phyloP scores from a whole-genome alignment of 1,140 invertebrate genomes.

The Vollenhovia emeryi region DNA sequence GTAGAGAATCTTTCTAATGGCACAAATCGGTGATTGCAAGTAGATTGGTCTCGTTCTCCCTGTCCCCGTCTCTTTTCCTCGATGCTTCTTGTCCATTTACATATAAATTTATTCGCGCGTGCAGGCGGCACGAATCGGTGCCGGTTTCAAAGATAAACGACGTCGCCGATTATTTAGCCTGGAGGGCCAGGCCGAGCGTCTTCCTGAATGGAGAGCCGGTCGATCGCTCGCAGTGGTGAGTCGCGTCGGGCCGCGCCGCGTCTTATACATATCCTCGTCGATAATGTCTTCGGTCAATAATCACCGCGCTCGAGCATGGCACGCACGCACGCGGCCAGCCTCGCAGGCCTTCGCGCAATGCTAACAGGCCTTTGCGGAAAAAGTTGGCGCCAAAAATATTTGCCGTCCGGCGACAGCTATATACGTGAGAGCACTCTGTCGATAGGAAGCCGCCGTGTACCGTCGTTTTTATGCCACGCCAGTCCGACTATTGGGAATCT shows the following conservation, averaged over 20 bases:
- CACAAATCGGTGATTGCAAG: background rate
- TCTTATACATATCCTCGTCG: slow-evolving; percentile 66
- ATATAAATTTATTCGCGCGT: slow-evolving; percentile 63
- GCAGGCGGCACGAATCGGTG: slow-evolving; percentile 52
- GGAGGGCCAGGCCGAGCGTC: background rate
- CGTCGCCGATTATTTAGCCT: slow-evolving; percentile 54
- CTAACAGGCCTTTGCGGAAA: slow-evolving; percentile 75
- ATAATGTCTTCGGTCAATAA: slow-evolving; percentile 80
- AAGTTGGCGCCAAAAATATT: slow-evolving; percentile 81
- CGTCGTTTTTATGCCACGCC: slow-evolving; percentile 37
- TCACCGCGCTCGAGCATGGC: slow-evolving; percentile 61
- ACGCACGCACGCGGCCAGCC: slow-evolving; percentile 66
- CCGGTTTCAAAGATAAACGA: slow-evolving; percentile 59
- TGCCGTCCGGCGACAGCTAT: slow-evolving; percentile 72
- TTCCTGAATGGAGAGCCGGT: slow-evolving; percentile 62
- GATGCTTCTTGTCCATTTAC: slow-evolving; percentile 51
- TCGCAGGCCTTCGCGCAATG: slow-evolving; percentile 71
- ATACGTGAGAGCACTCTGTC: slow-evolving; percentile 61
- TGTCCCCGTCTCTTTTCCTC: background rate
- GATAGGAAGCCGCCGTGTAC: slow-evolving; percentile 50
- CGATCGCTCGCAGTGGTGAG: slow-evolving; percentile 47
- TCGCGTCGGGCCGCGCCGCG: slow-evolving; percentile 19
- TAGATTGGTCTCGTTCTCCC: background rate
- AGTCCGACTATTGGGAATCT: slow-evolving; percentile 22
- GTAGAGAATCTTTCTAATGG: background rate